phyloP scores from a whole-genome alignment of 2,888 invertebrate species.

The Synergus umbraculus region DNA sequence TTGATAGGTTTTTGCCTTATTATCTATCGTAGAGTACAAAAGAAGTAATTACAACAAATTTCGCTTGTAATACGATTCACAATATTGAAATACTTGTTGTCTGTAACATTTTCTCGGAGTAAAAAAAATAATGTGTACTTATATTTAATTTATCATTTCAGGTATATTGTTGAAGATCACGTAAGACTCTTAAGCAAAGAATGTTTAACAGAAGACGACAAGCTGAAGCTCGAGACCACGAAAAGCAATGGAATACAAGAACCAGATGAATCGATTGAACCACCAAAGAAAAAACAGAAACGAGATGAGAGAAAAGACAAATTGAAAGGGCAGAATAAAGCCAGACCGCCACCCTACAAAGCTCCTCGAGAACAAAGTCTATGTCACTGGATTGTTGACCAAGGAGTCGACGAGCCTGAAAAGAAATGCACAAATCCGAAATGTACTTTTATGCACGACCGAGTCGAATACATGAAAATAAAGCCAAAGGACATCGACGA shows the following conservation, averaged over 20 bases:
- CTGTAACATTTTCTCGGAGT: too few relatives aligned
- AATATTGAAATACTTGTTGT: too few relatives aligned
- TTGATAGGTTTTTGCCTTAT: too few relatives aligned
- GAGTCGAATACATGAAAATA: slow-evolving; percentile 84
- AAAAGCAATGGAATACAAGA: slow-evolving; percentile 44
- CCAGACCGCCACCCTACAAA: slow-evolving; percentile 85
- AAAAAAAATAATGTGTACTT: too few relatives aligned
- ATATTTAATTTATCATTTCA: slow-evolving; percentile 63
- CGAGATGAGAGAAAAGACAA: slow-evolving; percentile 70
- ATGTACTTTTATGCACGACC: slow-evolving; percentile 89
- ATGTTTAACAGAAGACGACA: slow-evolving; percentile 76
- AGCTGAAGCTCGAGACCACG: slow-evolving; percentile 61
- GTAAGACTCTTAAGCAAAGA: slow-evolving; percentile 74
- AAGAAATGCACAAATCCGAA: slow-evolving; percentile 81
- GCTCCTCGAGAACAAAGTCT: slow-evolving; percentile 82
- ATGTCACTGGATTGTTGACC: slow-evolving; percentile 84
- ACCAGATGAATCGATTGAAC: slow-evolving; percentile 56
- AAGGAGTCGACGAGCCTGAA: slow-evolving; percentile 76
- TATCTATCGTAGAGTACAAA: too few relatives aligned
- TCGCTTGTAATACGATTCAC: too few relatives aligned
- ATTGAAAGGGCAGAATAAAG: slow-evolving; percentile 87
- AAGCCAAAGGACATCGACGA: slow-evolving; percentile 85
- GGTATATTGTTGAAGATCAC: slow-evolving; percentile 78
- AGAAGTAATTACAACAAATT: too few relatives aligned
- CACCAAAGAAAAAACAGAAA: slow-evolving; percentile 73